These are phyloP conservation scores for Ctenicera cuprea DNA, from an alignment of 2,888 invertebrate species.

Conservation along the genomic window DNA sequence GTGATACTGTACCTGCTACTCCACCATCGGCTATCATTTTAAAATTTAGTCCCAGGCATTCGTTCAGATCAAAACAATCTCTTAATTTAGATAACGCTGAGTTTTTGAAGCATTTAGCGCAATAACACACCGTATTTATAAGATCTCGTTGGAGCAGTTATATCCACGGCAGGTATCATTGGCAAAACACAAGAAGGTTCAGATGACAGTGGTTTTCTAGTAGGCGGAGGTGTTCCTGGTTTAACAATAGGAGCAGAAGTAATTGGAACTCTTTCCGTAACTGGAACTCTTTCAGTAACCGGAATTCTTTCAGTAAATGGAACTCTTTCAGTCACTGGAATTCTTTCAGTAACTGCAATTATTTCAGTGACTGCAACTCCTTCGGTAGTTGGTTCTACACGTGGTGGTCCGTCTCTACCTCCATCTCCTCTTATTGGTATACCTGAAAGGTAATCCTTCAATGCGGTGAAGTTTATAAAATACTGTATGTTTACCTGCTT, in stretches of 20 bases:
- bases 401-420: conserved; percentile 29
- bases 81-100: too few relatives aligned
- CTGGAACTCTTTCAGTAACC: conserved; percentile 59
- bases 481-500: conserved; percentile 37
- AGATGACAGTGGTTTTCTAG: conserved; percentile 66
- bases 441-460: conserved; percentile 43
- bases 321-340: conserved; percentile 67
- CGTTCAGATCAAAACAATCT: too few relatives aligned
- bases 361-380: conserved; percentile 68
- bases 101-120: too few relatives aligned
- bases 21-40: too few relatives aligned
- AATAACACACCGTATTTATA: conserved; percentile 78
- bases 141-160: conserved; percentile 75
- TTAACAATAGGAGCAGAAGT: conserved; percentile 50
- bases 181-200: conserved; percentile 74
- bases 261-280: conserved; percentile 52
- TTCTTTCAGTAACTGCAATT: conserved; percentile 69
- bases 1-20: too few relatives aligned
- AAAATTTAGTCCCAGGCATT: too few relatives aligned
- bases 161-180: conserved; percentile 73
- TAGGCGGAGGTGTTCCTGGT: conserved; percentile 64
- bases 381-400: conserved; percentile 24
- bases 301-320: conserved; percentile 70
- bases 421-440: conserved; percentile 49
- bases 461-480: not conserved